Base-by-base conservation (phyloP, 2,888 invertebrate species). In the Ochropacha duplaris region DNA sequence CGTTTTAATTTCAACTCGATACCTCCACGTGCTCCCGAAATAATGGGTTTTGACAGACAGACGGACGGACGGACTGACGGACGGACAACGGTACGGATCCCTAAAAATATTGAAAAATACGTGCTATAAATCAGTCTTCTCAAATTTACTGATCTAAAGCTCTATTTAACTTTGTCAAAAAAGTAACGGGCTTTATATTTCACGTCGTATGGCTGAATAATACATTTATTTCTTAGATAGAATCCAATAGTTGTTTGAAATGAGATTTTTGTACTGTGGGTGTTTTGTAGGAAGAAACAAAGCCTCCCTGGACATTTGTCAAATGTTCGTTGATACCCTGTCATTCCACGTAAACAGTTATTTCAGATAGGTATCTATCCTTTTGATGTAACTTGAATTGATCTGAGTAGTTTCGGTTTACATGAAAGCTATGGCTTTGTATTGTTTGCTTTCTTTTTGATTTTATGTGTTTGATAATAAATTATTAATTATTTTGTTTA, bases 171-270 rank as follows among this genome's bases (percentile, higher is more conserved):
- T 9, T 19, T 19, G 16, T 16, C 44, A 9, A 19, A 44, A 44
- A 44, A 19, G 9, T 16, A 36, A 14, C n/a, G 14, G n/a, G 14
- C 36, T 6, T 1, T 14, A 36, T 31, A 36, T 44, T 19, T 19
- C 19, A 39, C 39, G 14, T 19, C 19, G 9, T 44, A 44, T 39
- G 39, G 6, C 26, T 54, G 26, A 36, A 54, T 31, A 28, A 24
- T 34, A 39, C 56, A 64, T 66, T 68, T 63, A 60, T 67, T 62
- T 64, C 59, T 58, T 61, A 61, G 65, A 50, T 31, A 39, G 22
- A 54, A 55, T 50, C 61, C 69, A 68, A 70, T 69, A 71, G 68
- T 65, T 60, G 69, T 70, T 63, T 63, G 64, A 44, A 66, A 71
- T 68, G 54, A 60, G 65, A 59, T 63, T 64, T 65, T 71, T 70